Evolutionary conservation across 1,140 invertebrate genomes (phyloP), one percentile per base, ranked within the genome.

Genomic region (Aphaenogaster rudis): DNA sequence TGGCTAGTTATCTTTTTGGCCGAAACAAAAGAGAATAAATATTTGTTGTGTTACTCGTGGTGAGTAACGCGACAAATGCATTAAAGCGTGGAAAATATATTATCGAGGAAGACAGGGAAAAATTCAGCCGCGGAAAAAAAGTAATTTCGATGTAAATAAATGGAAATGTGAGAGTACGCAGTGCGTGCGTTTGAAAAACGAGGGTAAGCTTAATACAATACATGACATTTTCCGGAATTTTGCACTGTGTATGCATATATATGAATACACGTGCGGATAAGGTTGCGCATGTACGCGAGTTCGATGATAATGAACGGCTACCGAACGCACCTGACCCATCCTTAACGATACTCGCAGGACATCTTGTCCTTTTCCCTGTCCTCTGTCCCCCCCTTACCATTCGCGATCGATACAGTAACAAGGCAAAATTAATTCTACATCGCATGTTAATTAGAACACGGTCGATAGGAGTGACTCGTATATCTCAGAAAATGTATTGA

Each of bases 331-430:
- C 80, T 74, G 69, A 48, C 3, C 33, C 54, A 42, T 57, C 42
- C 13, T 84, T 63, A 84, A 84, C 33, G 69, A 76, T 76, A 74
- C 69, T 74, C 80, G n/a, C n/a, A 74, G 69, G 80, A 74, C 42
- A 67, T 63, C 80, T 76, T 76, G 17, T 76, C 69, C 80, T 76
- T 74, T 76, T 76, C 2, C 54, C 28, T 13, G 9, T 1, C 15
- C 1, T 17, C 45, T 4, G 3, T 21, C 8, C 15, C 6, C 3
- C 39, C 17, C 11, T 61, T 42, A 28, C 8, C 6, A 15, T 39
- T 45, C 42, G 15, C 54, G 45, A 28, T 74, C 80, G 54, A 74
- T 82, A 48, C 67, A 36, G 13, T 48, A 72, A 84, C 69, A 48
- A 57, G 66, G 21, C 21, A 0, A 42, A 39, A 61, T 61, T 50